Evolutionary conservation across 2,888 invertebrate species (phyloP).

Genomic region (Platerodrilus igneus): DNA sequence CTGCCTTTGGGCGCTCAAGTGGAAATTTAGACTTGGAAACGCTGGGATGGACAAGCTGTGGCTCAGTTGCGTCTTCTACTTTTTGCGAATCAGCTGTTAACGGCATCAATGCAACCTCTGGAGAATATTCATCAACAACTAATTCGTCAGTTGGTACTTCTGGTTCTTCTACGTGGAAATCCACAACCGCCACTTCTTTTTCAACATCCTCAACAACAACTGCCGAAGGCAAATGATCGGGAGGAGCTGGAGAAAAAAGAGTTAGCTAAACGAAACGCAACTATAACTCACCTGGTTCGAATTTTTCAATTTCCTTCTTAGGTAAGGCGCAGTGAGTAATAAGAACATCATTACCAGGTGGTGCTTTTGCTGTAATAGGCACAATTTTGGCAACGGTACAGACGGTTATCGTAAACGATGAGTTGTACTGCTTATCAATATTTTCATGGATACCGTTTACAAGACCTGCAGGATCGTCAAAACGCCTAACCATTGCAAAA

Average conservation of each 20-base stretch:
- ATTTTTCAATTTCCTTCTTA: too few relatives aligned
- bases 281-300: not conserved
- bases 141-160: constrained; percentile 23
- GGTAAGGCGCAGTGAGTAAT: constrained; percentile 12
- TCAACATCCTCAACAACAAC: constrained; percentile 20
- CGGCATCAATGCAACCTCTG: constrained; percentile 7
- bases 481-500: constrained; percentile 32
- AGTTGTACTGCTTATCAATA: constrained; percentile 21
- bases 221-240: not conserved
- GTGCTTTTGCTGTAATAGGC: constrained; percentile 32
- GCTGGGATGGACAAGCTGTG: too few relatives aligned
- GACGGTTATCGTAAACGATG: constrained; percentile 25
- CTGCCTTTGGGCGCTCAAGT: constrained; percentile 24
- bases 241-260: not conserved
- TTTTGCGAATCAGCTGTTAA: constrained; percentile 7
- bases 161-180: constrained; percentile 4
- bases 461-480: constrained; percentile 30
- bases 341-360: constrained; percentile 24
- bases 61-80: too few relatives aligned
- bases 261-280: not conserved
- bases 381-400: constrained; percentile 34
- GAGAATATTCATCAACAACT: constrained; percentile 23
- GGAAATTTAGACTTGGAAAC: constrained; percentile 22
- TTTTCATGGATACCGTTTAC: constrained; percentile 34
- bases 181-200: constrained; percentile 10